phyloP scores from a whole-genome alignment of 1,140 invertebrate genomes.

The Hycleus phaleratus region DNA sequence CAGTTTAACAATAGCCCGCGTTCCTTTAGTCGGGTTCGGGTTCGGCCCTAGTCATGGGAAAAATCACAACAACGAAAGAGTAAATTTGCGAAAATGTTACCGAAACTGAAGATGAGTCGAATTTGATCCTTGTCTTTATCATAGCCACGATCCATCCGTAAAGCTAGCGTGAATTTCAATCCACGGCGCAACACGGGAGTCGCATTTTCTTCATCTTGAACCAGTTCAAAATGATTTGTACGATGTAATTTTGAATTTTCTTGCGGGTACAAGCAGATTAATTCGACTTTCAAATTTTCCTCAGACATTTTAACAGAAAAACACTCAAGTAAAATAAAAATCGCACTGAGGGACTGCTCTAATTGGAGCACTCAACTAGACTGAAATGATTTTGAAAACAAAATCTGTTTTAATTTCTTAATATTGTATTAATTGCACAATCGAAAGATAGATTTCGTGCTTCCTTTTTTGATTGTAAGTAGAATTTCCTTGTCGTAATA shows the following conservation, averaged over 20 bases:
- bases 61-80: neutral
- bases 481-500: too few species aligned
- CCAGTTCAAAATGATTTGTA: slow-evolving; percentile 54
- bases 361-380: too few species aligned
- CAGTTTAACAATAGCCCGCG: slow-evolving; percentile 25
- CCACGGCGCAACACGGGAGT: slow-evolving; percentile 56
- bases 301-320: neutral
- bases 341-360: too few species aligned
- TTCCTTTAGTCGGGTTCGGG: slow-evolving; percentile 49
- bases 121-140: slow-evolving; percentile 49
- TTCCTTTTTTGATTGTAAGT: neutral
- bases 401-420: neutral
- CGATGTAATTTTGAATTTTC: slow-evolving; percentile 57
- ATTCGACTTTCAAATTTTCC: slow-evolving; percentile 40
- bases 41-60: slow-evolving; percentile 45
- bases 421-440: neutral
- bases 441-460: neutral
- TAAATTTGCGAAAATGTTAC: slow-evolving; percentile 36
- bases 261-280: slow-evolving; percentile 52
- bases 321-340: neutral
- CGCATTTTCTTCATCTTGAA: slow-evolving; percentile 45
- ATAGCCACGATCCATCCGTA: slow-evolving; percentile 50
- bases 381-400: too few species aligned
- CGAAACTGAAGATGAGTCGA: slow-evolving; percentile 52
- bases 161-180: slow-evolving; percentile 52